These are phyloP conservation scores for Lathamus discolor DNA, from an alignment of 2,113 vertebrate species.

Conservation along the genomic window DNA sequence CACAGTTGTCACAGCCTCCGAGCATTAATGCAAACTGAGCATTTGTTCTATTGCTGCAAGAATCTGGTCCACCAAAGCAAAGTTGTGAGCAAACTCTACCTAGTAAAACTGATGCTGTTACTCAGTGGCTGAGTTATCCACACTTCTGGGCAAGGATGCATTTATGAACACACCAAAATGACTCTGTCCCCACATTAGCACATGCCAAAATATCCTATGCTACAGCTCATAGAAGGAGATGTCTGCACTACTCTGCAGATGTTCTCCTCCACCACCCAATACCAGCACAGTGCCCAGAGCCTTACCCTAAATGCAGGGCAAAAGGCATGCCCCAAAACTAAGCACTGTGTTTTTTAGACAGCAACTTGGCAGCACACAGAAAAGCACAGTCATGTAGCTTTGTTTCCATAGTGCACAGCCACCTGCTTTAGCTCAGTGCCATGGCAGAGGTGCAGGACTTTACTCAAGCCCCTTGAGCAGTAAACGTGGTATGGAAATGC, in stretches of 20 bases:
- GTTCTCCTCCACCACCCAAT: neutral
- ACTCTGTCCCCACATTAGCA: neutral
- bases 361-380: neutral
- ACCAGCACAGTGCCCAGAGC: neutral
- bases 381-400: fast-evolving
- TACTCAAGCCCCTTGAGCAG: neutral
- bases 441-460: neutral
- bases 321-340: neutral
- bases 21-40: neutral
- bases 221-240: neutral
- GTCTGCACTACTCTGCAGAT: neutral
- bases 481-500: neutral
- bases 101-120: neutral
- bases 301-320: neutral
- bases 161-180: neutral
- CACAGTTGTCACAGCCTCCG: neutral
- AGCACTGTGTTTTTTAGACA: neutral
- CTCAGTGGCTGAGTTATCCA: neutral
- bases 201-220: neutral
- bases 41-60: neutral
- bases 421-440: neutral
- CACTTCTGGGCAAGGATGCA: neutral
- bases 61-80: neutral
- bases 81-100: neutral
- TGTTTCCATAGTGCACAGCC: neutral